A percentile compares a stretch with the other conserved stretches of the same genome.
phyloP scores from a whole-genome alignment of 2,888 invertebrate species.

The Pteria penguin region DNA sequence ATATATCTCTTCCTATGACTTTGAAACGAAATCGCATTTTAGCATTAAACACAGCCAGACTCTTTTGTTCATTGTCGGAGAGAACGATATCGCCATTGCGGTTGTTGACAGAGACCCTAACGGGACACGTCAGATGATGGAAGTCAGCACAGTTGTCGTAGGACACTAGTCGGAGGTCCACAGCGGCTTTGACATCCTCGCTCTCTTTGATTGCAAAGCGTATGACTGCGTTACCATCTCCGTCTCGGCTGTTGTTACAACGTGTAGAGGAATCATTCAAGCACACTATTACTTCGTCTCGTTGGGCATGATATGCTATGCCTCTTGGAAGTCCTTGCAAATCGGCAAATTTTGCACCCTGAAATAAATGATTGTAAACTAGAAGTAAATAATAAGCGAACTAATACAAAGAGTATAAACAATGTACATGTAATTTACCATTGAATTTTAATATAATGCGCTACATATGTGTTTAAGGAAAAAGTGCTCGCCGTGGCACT shows the following conservation, averaged over 20 bases:
- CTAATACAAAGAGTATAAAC: too few relatives aligned
- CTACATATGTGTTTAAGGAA: too few relatives aligned
- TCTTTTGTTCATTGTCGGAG: neutral
- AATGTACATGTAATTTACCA: too few relatives aligned
- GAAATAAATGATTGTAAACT: too few relatives aligned
- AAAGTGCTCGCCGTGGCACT: too few relatives aligned
- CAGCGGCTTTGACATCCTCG: neutral
- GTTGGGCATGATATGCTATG: neutral
- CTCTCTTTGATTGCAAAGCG: neutral
- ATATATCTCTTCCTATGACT: neutral
- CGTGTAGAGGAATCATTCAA: neutral
- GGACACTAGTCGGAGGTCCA: neutral
- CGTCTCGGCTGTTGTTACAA: neutral
- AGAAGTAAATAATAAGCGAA: too few relatives aligned
- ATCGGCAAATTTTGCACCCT: neutral
- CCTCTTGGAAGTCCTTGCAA: neutral
- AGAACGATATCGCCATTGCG: neutral
- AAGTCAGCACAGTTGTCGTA: neutral
- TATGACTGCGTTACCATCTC: neutral
- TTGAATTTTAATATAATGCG: too few relatives aligned
- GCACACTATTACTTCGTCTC: neutral
- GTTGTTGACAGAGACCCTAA: neutral
- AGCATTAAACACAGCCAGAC: neutral
- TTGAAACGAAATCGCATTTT: neutral
- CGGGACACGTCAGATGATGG: neutral